Base-by-base conservation (phyloP, 2,888 invertebrate species). In the Euphydryas editha region DNA sequence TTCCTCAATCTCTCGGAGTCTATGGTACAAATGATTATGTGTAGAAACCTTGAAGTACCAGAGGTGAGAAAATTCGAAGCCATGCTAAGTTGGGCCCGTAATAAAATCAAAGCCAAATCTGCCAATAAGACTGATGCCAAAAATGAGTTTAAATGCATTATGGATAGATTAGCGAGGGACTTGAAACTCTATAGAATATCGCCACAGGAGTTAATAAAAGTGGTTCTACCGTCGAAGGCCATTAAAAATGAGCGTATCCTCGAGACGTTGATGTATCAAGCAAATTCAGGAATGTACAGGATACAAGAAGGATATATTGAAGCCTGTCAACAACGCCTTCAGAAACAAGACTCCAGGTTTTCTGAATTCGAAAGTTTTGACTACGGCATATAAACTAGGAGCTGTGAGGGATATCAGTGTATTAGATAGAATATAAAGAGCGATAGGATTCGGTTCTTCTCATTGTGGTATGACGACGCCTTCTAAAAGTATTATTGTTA, bases 11-110 rank as follows among this genome's bases (percentile, higher is more conserved):
- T 98, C 47, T 98, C 98, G 73, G 98, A 98, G 83, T 98, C 98
- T 5, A 98, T 98, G 97, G 98, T 98, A 20, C 97, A 97, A 82
- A 97, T 97, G 96, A 97, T 97, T 74, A 97, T 97, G 97, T 96
- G 96, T 85, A 95, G 98, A n/a, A 97, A 96, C 81, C 94, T 98
- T 72, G 97, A 97, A 81, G 96, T 98, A 58, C 95, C 96, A 0
- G 98, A 98, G 86, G 96, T 98, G 46, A 94, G 96, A 60, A 98
- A 98, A 86, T 98, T 98, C 83, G 97, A 98, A 87, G 97, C 98
- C 1, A 98, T 98, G 98, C 93, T 98, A 56, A 94, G 95, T 66
- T 98, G 98, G 98, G 97, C 98, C 8, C 95, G 95, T 70, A 95
- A 97, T 85, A 96, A 97, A 89, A 96, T 98, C 76, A 95, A 96